phyloP scores from a whole-genome alignment of 2,113 vertebrate species.

The Albula glossodonta region DNA sequence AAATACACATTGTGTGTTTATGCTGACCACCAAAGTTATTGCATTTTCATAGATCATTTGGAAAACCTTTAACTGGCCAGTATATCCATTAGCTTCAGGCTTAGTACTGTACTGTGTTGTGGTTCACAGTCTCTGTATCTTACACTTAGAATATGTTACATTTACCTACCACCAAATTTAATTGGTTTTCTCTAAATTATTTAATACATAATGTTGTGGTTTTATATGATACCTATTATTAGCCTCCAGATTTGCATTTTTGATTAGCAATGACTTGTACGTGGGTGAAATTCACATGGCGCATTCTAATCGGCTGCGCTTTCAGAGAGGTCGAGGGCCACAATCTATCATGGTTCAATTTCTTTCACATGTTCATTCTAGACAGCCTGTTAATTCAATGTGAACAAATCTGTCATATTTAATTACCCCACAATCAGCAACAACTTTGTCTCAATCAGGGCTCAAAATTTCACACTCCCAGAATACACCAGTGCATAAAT shows the following conservation, averaged over 20 bases:
- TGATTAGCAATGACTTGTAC: not conserved
- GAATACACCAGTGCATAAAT: slow-evolving; percentile 51
- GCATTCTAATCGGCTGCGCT: not conserved
- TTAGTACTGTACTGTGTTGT: not conserved
- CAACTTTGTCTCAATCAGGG: slow-evolving; percentile 67
- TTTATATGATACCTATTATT: not conserved
- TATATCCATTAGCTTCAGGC: not conserved
- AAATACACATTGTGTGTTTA: not conserved
- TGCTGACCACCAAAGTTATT: not conserved
- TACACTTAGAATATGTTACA: not conserved
- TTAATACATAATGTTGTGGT: not conserved
- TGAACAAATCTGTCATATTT: slow-evolving; percentile 75
- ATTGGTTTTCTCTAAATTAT: not conserved
- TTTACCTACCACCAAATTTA: not conserved
- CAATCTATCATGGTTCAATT: slow-evolving; percentile 58
- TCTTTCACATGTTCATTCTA: slow-evolving; percentile 74
- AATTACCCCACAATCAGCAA: slow-evolving; percentile 64
- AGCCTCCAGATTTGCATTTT: not conserved
- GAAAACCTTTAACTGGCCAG: not conserved
- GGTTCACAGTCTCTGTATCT: not conserved
- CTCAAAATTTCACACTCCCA: slow-evolving; percentile 48
- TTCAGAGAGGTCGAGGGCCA: not conserved
- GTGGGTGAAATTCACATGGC: not conserved
- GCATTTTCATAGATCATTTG: not conserved
- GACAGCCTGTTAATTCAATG: slow-evolving; percentile 71